Conservation (phyloP, 2,797 vertebrate species). For the Peromyscus attwateri region DNA sequence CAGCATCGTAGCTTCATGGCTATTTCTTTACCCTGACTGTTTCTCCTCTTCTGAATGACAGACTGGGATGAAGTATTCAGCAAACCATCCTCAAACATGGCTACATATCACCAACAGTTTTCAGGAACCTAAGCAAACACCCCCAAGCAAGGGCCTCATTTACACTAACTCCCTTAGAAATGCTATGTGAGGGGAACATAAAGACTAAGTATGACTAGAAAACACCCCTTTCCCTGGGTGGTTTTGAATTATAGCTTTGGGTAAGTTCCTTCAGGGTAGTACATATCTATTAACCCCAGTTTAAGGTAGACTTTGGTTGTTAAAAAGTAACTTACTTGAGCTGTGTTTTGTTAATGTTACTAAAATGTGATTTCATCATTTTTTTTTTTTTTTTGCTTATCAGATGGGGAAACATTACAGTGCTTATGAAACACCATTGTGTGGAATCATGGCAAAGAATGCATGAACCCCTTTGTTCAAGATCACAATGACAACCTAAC, state of each 20-base stretch:
- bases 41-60: background rate
- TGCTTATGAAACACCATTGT: slow-evolving; percentile 28
- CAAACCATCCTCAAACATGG: background rate
- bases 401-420: background rate
- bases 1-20: background rate
- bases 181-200: background rate
- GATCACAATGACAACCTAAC: slow-evolving; percentile 14
- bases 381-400: slow-evolving; percentile 6
- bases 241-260: background rate
- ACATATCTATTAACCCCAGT: background rate
- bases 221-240: background rate
- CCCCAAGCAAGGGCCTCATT: background rate
- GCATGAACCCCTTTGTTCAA: slow-evolving; percentile 28
- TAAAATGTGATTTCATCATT: slow-evolving; percentile 47
- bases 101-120: background rate
- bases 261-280: background rate
- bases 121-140: background rate
- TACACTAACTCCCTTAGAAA: background rate
- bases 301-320: background rate
- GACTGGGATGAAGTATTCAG: background rate
- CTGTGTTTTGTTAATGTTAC: background rate
- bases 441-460: slow-evolving; percentile 17
- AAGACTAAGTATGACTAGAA: background rate
- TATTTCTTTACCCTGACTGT: background rate
- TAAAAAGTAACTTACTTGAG: background rate